A percentile compares a stretch with the other conserved stretches of the same genome.
These are phyloP conservation scores for Ictalurus furcatus DNA, from an alignment of 2,113 vertebrate species.

Conservation along the genomic window DNA sequence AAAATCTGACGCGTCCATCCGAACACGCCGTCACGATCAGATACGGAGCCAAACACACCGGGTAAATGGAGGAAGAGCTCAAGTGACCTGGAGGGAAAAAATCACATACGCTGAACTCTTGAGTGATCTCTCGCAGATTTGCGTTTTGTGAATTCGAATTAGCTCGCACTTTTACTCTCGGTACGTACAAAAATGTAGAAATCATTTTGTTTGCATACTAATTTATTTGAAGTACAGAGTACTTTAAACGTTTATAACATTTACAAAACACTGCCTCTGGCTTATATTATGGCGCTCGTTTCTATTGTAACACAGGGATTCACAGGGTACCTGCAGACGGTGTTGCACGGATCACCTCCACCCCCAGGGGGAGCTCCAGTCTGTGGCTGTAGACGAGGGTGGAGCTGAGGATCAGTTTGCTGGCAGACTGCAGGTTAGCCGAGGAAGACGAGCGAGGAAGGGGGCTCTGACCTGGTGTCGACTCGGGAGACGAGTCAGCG, in stretches of 20 bases:
- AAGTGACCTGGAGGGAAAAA: constrained; percentile 82
- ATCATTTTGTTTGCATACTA: not conserved
- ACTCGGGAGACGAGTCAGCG: constrained; percentile 84
- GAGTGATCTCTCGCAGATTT: not conserved
- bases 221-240: not conserved
- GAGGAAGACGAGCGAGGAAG: constrained; percentile 92
- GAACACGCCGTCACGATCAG: constrained; percentile 97
- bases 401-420: constrained; percentile 95
- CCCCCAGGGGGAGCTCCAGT: constrained; percentile 85
- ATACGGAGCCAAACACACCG: constrained; percentile 96
- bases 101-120: not conserved
- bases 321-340: constrained; percentile 87
- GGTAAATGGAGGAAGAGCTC: constrained; percentile 98
- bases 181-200: not conserved
- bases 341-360: constrained; percentile 93
- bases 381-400: constrained; percentile 89
- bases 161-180: too few relatives aligned
- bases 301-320: not conserved
- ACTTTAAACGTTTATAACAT: not conserved
- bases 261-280: not conserved
- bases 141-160: not conserved
- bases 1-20: constrained; percentile 91
- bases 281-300: not conserved
- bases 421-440: constrained; percentile 95
- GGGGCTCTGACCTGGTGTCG: constrained; percentile 77